Evolutionary conservation across 2,888 invertebrate species (phyloP).

Genomic region (Gortyna flavago): DNA sequence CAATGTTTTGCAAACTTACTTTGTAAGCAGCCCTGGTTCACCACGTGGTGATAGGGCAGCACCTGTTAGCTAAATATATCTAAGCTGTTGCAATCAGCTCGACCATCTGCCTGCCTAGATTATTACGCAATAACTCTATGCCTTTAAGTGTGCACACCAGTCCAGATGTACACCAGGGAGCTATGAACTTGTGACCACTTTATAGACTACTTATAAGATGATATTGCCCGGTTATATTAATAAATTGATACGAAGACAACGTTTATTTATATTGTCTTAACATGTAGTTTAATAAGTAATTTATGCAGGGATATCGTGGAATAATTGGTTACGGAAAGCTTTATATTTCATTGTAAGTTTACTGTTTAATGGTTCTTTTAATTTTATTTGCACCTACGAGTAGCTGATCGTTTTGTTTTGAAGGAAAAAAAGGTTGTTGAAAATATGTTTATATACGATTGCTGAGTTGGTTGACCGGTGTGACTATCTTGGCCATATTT

Average conservation of each 20-base stretch:
- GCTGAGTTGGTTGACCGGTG: neutral
- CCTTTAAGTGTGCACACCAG: slow-evolving; percentile 78
- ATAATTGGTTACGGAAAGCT: slow-evolving; percentile 20
- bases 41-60: slow-evolving; percentile 80
- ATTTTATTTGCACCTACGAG: neutral
- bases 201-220: slow-evolving; percentile 70
- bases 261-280: slow-evolving; percentile 31
- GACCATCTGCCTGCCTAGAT: slow-evolving; percentile 85
- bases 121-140: slow-evolving; percentile 86
- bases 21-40: slow-evolving; percentile 74
- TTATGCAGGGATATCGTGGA: slow-evolving; percentile 3
- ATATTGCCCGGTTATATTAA: slow-evolving; percentile 42
- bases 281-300: slow-evolving; percentile 26
- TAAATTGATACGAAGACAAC: slow-evolving; percentile 52
- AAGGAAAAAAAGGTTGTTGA: neutral
- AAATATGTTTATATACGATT: neutral
- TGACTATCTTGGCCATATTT: neutral
- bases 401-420: neutral
- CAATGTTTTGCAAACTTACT: slow-evolving; percentile 16
- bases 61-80: slow-evolving; percentile 88
- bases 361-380: slow-evolving; percentile 5
- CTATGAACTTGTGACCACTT: slow-evolving; percentile 83
- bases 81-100: slow-evolving; percentile 82
- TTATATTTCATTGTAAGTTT: slow-evolving; percentile 7
- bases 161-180: slow-evolving; percentile 82